Conservation (phyloP, 2,797 vertebrate genomes). For the Sparidentex hasta region DNA sequence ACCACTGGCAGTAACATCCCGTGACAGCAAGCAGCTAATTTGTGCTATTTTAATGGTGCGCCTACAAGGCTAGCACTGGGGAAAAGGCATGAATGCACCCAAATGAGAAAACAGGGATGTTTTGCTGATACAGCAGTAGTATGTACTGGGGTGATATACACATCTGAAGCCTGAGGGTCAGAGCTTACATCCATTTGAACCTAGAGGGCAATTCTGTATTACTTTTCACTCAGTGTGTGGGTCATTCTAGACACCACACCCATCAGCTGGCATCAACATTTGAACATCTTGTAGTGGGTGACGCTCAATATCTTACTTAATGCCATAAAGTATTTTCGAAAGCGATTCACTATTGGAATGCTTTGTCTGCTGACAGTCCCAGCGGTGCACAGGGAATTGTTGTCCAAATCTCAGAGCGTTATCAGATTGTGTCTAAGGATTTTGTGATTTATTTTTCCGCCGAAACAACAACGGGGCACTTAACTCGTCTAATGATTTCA, state of each 20-base stretch:
- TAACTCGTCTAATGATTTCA: no score
- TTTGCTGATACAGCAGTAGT: no score
- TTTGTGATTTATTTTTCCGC: background rate
- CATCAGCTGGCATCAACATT: background rate
- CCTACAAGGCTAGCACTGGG: no score
- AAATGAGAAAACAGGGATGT: no score
- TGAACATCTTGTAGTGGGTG: background rate
- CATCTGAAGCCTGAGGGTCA: background rate
- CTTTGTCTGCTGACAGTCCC: background rate
- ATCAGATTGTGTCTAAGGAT: slow-evolving; percentile 7
- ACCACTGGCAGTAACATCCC: no score
- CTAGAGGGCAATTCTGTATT: no score
- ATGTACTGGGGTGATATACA: no score
- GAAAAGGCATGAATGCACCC: no score
- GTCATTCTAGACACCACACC: no score
- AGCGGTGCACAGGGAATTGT: background rate
- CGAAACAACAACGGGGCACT: background rate
- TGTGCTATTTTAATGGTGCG: no score
- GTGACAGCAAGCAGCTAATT: no score
- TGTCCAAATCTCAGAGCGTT: slow-evolving; percentile 6
- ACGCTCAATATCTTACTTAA: background rate
- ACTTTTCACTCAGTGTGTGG: no score
- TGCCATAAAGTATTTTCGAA: background rate
- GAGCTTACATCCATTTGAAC: background rate
- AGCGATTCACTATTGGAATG: background rate